Base-by-base conservation (phyloP, 2,113 vertebrate genomes). In the Percopsis transmontana region DNA sequence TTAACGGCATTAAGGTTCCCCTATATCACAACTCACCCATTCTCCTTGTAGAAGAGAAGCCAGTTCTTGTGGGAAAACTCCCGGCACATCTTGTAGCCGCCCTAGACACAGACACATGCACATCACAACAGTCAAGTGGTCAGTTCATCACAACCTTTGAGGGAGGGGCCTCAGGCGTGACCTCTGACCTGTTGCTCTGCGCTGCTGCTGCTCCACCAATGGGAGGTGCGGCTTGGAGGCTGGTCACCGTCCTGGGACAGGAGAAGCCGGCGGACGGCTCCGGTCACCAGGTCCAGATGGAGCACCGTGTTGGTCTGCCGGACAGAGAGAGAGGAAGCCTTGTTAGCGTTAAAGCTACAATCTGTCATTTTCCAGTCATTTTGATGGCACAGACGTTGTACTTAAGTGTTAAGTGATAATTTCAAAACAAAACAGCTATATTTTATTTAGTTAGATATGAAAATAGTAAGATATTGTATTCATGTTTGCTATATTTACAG, bases 61-160 rank as follows among this genome's bases (percentile, higher is more conserved):
- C 97, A 99, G 88, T 99, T 99, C 86, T 98, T 96, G 70, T 97
- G 93, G n/a, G 95, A 89, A 88, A 99, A 99, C 75, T 99, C 95
- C 19, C 88, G 90, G 84, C 96, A 98, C 95, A 98, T 98, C 92
- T 93, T 97, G 59, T 94, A 88, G 10, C 73, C 87, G 86, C 92
- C 69, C 85, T 91, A 84, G 64, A 27, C 76, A 23, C 60, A 71
- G 5, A 66, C 66, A 20, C 15, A 23, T n/a, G 42, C 1, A 73
- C 3, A 73, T 20, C 21, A 24, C 9, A 40, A 6, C 15, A 33
- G 13, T 14, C 14, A 18, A 3, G 12, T 11, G 10, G 19, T 18
- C 8, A 18, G 48, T 19, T n/a, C 48, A 18, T 5, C 2, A 51
- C 48, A 19, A 8, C 9, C 5, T 19, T 2, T 51, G 10, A n/a